These are phyloP conservation scores for Carapus acus DNA, from an alignment of 2,797 vertebrate genomes.

Conservation along the genomic window DNA sequence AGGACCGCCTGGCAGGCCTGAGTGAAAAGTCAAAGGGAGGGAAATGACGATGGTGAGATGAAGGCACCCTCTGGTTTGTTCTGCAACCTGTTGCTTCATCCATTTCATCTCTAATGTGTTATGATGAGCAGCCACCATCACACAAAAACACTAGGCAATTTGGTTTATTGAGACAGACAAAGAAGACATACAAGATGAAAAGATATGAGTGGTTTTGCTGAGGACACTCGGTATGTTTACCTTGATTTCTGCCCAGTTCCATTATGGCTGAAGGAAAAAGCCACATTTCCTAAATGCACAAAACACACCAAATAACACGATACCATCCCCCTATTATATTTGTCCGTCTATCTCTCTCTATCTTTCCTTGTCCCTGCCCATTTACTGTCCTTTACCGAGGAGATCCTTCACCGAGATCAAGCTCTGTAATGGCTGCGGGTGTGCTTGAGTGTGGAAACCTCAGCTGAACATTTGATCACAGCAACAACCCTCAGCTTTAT, in stretches of 20 bases:
- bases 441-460: constrained; percentile 17
- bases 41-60: constrained; percentile 38
- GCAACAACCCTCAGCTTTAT: no score
- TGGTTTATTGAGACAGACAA: no score
- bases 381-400: constrained; percentile 34
- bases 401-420: constrained; percentile 43
- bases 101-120: constrained; percentile 19
- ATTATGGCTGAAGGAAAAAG: no score
- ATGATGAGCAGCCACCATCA: not conserved
- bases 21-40: constrained; percentile 39
- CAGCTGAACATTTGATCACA: no score
- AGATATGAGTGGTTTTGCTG: no score
- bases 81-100: constrained; percentile 16
- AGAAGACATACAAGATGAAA: no score
- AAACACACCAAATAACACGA: no score
- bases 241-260: no score
- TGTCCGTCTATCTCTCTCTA: constrained; percentile 35
- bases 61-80: constrained; percentile 25
- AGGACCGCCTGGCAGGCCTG: constrained; percentile 43
- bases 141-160: not conserved
- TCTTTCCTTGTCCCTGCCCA: constrained; percentile 44
- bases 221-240: no score
- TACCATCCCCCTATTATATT: no score
- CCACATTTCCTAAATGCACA: no score
- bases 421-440: constrained; percentile 9